These are phyloP conservation scores for Helicoverpa armigera DNA, from an alignment of 1,140 invertebrate genomes.

Conservation along the genomic window DNA sequence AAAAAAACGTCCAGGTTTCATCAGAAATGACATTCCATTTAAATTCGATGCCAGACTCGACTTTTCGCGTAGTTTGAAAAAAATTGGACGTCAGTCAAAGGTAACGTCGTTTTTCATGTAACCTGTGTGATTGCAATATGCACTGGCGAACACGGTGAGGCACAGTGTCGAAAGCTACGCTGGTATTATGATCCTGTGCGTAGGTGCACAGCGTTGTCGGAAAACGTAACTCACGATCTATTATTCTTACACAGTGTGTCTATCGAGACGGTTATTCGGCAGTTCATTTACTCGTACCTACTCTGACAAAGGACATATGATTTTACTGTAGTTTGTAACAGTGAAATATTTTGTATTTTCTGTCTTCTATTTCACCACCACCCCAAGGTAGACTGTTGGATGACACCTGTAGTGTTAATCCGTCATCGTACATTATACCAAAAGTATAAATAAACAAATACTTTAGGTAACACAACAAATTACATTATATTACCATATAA, in stretches of 20 bases:
- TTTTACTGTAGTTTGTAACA: background rate
- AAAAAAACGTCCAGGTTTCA: no score
- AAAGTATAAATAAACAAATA: no score
- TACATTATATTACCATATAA: background rate
- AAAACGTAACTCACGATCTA: background rate
- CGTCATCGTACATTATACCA: no score
- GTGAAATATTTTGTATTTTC: no score
- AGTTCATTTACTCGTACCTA: background rate
- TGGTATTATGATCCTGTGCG: background rate
- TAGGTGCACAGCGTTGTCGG: background rate
- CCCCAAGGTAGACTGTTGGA: no score
- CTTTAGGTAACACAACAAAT: background rate
- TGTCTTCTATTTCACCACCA: no score
- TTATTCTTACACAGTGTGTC: background rate
- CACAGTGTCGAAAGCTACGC: background rate
- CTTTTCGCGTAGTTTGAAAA: no score
- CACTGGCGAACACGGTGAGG: background rate
- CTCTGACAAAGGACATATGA: constrained; percentile 2
- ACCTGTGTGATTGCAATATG: background rate
- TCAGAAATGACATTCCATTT: no score
- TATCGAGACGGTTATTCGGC: background rate
- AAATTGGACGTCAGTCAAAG: no score
- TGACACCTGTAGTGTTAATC: no score
- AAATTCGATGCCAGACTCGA: no score
- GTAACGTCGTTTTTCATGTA: no score